A percentile compares a stretch with the other conserved stretches of the same genome.
Conservation (phyloP, 2,113 vertebrate species). For the Phylloscopus trochiloides region DNA sequence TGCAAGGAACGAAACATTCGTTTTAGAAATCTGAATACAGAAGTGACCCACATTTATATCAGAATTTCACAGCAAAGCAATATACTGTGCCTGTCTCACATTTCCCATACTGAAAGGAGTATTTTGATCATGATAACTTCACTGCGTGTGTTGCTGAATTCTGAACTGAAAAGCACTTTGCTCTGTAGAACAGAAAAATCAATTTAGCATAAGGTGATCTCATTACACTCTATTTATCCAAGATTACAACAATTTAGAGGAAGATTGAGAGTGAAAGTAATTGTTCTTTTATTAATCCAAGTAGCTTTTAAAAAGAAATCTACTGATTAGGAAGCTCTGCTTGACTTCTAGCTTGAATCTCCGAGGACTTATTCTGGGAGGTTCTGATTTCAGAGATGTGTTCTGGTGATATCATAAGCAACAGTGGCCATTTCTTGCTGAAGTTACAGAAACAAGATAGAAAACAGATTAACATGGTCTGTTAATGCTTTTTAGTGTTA, state of each 20-base stretch:
- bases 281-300: slow-evolving; percentile 55
- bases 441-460: not conserved
- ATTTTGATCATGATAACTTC: not conserved
- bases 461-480: not conserved
- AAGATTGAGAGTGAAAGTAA: slow-evolving; percentile 37
- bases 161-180: slow-evolving; percentile 20
- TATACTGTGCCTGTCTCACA: not conserved
- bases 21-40: slow-evolving; percentile 26
- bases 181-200: slow-evolving; percentile 12
- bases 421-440: not conserved
- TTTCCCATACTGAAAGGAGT: not conserved
- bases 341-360: not conserved
- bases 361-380: not conserved
- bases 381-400: not conserved
- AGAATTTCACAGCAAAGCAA: slow-evolving; percentile 1
- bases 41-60: slow-evolving; percentile 10
- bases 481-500: not conserved
- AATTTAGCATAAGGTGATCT: slow-evolving; percentile 56
- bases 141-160: not conserved
- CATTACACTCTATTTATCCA: slow-evolving; percentile 50
- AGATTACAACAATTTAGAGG: slow-evolving; percentile 42
- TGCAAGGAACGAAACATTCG: not conserved
- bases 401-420: not conserved
- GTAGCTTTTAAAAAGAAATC: slow-evolving; percentile 8
- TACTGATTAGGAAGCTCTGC: not conserved